A percentile compares a stretch with the other conserved stretches of the same genome.
phyloP scores from a whole-genome alignment of 2,888 invertebrate genomes.

The Lepidonotus clava region DNA sequence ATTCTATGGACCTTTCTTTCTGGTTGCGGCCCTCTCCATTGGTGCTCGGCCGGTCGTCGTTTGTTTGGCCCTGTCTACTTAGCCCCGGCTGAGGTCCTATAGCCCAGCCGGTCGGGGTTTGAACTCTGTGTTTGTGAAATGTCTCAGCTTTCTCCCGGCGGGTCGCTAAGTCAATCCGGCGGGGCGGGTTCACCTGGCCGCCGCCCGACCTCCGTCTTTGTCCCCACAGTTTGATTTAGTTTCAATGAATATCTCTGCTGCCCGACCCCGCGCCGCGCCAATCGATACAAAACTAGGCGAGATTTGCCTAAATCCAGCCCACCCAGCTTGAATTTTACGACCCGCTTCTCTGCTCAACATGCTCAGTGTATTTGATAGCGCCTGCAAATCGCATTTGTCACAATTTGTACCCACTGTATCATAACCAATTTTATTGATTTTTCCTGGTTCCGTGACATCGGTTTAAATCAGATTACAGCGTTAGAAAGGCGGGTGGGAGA shows the following conservation, averaged over 20 bases:
- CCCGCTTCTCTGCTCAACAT: background rate
- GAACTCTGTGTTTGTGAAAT: background rate
- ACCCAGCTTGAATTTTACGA: background rate
- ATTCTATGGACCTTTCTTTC: too few species aligned
- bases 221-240: constrained; percentile 7
- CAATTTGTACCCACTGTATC: background rate
- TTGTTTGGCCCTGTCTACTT: constrained; percentile 39
- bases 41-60: background rate
- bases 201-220: constrained; percentile 7
- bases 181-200: background rate
- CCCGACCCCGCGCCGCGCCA: background rate
- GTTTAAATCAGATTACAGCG: background rate
- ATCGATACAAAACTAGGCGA: constrained; percentile 40
- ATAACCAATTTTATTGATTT: background rate
- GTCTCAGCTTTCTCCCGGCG: constrained; percentile 25
- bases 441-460: background rate
- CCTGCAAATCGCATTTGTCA: background rate
- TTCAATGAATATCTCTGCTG: constrained; percentile 45
- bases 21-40: constrained; percentile 10
- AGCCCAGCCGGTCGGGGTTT: background rate
- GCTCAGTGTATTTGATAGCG: background rate
- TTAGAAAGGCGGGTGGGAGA: too few species aligned
- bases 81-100: background rate
- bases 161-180: constrained; percentile 40
- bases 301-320: too few species aligned